A percentile compares a stretch with the other conserved stretches of the same genome.
phyloP scores from a whole-genome alignment of 2,113 vertebrate genomes.

The Indri indri region DNA sequence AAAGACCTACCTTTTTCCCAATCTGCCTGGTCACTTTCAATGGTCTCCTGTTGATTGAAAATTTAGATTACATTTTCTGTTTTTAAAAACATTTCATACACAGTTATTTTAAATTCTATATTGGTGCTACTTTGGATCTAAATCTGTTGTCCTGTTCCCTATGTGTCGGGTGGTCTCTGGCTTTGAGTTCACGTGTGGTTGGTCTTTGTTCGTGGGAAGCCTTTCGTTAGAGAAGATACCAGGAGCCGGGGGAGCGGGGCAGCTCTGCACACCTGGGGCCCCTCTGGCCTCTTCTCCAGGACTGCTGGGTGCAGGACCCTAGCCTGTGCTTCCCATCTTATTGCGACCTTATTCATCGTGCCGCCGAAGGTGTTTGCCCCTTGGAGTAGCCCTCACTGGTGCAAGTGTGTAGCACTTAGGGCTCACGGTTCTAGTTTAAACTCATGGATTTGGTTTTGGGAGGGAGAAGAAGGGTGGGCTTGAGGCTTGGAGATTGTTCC shows the following conservation, averaged over 20 bases:
- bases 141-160: not conserved
- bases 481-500: too few relatives aligned
- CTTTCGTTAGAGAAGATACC: not conserved
- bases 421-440: not conserved
- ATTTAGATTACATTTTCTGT: not conserved
- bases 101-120: not conserved
- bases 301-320: not conserved
- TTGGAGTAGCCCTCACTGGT: not conserved
- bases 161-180: not conserved
- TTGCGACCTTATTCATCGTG: not conserved
- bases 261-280: not conserved
- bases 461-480: too few relatives aligned
- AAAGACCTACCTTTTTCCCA: not conserved
- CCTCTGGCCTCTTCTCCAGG: accelerated
- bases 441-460: too few relatives aligned
- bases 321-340: too few relatives aligned
- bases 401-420: not conserved
- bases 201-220: too few relatives aligned
- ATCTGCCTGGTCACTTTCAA: too few relatives aligned
- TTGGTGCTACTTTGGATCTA: not conserved
- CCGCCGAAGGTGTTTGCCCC: too few relatives aligned
- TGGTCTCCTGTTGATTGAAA: not conserved
- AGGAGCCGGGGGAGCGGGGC: not conserved
- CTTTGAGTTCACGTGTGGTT: not conserved
- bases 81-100: not conserved